Evolutionary conservation across 2,888 invertebrate species (phyloP).

Genomic region (Cyclophora albipunctata): DNA sequence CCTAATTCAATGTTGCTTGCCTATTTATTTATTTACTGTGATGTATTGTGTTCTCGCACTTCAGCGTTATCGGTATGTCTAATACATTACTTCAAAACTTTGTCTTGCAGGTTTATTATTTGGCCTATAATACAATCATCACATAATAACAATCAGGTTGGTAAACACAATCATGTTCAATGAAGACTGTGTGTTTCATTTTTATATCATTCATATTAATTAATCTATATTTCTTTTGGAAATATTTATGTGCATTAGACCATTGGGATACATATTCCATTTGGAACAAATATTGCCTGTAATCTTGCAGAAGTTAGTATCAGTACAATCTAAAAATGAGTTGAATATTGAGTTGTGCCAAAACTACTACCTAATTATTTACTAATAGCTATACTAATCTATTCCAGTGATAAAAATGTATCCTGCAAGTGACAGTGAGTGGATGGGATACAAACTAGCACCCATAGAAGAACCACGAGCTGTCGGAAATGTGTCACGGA

Average conservation of each 20-base stretch:
- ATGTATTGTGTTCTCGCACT: no score
- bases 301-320: not conserved
- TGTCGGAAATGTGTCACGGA: conserved; percentile 55
- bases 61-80: no score
- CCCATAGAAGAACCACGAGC: conserved; percentile 47
- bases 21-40: not conserved
- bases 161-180: not conserved
- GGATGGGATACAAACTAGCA: conserved; percentile 53
- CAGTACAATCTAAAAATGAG: not conserved
- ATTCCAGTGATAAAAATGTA: conserved; percentile 39
- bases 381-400: not conserved
- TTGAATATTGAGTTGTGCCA: not conserved
- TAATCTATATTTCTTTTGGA: not conserved
- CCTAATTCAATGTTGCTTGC: not conserved
- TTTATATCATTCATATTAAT: not conserved
- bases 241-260: not conserved
- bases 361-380: not conserved
- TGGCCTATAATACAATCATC: conserved; percentile 17
- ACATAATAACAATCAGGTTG: conserved; percentile 20
- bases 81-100: not conserved
- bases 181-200: not conserved
- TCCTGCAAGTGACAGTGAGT: conserved; percentile 58
- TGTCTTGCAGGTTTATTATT: conserved; percentile 24
- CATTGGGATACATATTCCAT: not conserved
- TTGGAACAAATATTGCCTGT: not conserved